These are phyloP conservation scores for Rhynchonema sp. DNA, from an alignment of 2,888 invertebrate genomes.

Conservation along the genomic window DNA sequence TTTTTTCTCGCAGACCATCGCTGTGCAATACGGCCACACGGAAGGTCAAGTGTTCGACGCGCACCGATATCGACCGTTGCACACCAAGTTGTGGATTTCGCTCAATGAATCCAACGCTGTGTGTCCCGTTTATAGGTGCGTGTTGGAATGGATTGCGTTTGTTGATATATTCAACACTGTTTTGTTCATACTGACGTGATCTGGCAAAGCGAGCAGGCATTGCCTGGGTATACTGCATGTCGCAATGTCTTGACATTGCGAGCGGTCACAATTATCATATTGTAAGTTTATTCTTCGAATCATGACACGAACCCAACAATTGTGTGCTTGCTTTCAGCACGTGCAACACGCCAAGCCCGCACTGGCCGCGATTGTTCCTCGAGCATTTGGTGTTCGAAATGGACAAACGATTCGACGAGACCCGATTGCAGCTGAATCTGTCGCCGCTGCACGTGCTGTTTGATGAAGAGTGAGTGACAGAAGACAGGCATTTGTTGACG, in stretches of 20 bases:
- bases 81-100: not conserved
- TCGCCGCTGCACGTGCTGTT: not conserved
- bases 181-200: too few species aligned
- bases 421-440: slow-evolving; percentile 50
- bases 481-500: too few species aligned
- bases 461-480: too few species aligned
- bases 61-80: not conserved
- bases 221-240: too few species aligned
- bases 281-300: too few species aligned
- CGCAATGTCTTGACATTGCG: too few species aligned
- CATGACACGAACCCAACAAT: too few species aligned
- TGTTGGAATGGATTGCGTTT: too few species aligned
- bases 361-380: not conserved
- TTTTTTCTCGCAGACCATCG: not conserved
- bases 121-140: not conserved
- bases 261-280: too few species aligned
- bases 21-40: not conserved
- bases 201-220: too few species aligned
- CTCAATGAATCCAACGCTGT: not conserved
- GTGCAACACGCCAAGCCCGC: not conserved
- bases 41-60: not conserved
- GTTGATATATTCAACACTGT: too few species aligned
- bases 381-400: slow-evolving; percentile 91
- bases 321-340: too few species aligned
- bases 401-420: slow-evolving; percentile 78